These are phyloP conservation scores for Ophioderma brevispina DNA, from an alignment of 35 echinoderm and acorn worm genomes.

Conservation along the genomic window DNA sequence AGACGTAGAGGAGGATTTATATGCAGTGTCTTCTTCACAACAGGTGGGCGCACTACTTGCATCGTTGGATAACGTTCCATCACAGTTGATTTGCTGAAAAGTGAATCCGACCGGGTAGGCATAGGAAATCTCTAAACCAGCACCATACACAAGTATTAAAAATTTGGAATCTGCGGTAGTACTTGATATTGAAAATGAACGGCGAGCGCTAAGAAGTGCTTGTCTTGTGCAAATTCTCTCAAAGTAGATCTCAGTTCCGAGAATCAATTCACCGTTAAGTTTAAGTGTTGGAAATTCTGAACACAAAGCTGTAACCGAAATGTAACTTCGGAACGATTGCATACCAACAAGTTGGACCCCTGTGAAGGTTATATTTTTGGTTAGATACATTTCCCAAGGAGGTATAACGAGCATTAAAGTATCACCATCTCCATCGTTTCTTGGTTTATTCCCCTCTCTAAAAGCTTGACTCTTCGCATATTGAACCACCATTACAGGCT, in stretches of 20 bases:
- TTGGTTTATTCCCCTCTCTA: background rate
- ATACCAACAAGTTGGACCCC: background rate
- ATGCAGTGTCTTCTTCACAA: background rate
- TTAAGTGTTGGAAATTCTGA: background rate
- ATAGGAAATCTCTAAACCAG: background rate
- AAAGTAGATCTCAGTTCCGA: background rate
- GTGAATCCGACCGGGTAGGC: background rate
- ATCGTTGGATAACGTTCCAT: background rate
- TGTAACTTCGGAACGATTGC: background rate
- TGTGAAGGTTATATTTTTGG: background rate
- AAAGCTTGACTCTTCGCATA: background rate
- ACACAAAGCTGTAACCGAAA: background rate
- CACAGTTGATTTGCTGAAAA: background rate
- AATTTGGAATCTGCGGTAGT: background rate
- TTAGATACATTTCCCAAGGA: background rate
- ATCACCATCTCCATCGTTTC: conserved; percentile 3
- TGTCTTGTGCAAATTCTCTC: background rate
- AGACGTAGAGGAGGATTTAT: background rate
- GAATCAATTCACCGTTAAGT: background rate
- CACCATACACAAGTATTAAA: conserved; percentile 11
- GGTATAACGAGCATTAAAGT: background rate
- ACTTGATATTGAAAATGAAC: background rate
- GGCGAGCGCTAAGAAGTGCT: background rate
- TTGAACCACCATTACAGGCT: background rate
- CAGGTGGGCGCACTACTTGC: background rate